Evolutionary conservation across 1,140 invertebrate genomes (phyloP).

Genomic region (Pomphorhynchus laevis): DNA sequence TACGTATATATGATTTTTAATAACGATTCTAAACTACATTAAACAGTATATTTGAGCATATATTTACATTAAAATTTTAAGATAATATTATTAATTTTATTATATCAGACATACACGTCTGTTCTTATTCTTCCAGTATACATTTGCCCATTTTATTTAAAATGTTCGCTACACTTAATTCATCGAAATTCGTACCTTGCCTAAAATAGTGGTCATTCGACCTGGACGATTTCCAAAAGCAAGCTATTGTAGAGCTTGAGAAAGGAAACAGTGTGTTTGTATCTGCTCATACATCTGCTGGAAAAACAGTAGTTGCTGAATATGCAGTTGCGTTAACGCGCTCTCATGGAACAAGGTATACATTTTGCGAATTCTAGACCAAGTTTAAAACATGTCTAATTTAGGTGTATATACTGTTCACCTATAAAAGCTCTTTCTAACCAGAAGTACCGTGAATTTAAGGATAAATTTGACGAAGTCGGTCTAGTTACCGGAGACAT

Average conservation of each 20-base stretch:
- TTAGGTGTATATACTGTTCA: conserved; percentile 73
- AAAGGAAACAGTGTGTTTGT: conserved; percentile 77
- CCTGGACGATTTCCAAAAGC: conserved; percentile 74
- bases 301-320: conserved; percentile 92
- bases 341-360: conserved; percentile 48
- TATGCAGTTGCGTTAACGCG: conserved; percentile 66
- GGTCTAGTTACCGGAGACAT: conserved; percentile 76
- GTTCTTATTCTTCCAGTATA: too few relatives aligned
- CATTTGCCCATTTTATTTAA: too few relatives aligned
- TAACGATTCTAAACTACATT: too few relatives aligned
- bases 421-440: conserved; percentile 96
- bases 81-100: too few relatives aligned
- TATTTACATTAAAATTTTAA: too few relatives aligned
- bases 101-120: too few relatives aligned
- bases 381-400: conserved; percentile 13
- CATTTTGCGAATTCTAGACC: not conserved
- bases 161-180: too few relatives aligned
- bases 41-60: too few relatives aligned
- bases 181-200: too few relatives aligned
- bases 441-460: conserved; percentile 92
- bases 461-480: conserved; percentile 44
- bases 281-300: conserved; percentile 87
- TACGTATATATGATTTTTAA: too few relatives aligned
- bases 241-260: conserved; percentile 66
- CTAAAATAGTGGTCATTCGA: conserved; percentile 47